Conservation (phyloP, 2,113 vertebrate genomes). For the Cryptoleucopteryx plumbea region DNA sequence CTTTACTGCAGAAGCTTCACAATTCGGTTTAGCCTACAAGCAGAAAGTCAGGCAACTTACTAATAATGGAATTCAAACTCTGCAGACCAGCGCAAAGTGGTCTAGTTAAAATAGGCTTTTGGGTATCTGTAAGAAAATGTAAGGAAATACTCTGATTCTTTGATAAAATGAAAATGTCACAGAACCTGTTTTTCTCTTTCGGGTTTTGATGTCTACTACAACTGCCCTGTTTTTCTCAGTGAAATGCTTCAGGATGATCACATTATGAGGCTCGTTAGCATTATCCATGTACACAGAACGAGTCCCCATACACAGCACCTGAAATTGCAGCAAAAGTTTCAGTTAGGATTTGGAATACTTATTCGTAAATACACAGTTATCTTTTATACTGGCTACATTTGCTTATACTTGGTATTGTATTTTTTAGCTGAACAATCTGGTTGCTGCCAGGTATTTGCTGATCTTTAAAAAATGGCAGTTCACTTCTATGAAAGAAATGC, state of each 20-base stretch:
- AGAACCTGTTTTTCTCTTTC: slow-evolving; percentile 93
- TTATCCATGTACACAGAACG: slow-evolving; percentile 94
- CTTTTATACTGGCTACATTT: background rate
- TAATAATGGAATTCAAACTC: background rate
- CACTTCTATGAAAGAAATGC: background rate
- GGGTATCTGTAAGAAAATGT: background rate
- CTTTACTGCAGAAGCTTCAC: background rate
- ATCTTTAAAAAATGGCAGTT: background rate
- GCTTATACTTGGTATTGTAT: background rate
- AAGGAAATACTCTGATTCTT: background rate
- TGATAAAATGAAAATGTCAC: slow-evolving; percentile 20
- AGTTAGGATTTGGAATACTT: background rate
- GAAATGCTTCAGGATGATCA: slow-evolving; percentile 96
- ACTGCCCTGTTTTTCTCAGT: slow-evolving; percentile 95
- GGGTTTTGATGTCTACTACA: slow-evolving; percentile 91
- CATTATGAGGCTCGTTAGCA: slow-evolving; percentile 92
- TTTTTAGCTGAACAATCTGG: background rate
- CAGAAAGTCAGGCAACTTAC: background rate
- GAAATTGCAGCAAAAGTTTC: background rate
- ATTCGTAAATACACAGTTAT: background rate
- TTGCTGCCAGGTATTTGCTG: background rate
- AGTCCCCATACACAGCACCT: slow-evolving; percentile 95
- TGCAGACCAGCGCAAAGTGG: background rate
- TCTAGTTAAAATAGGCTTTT: background rate
- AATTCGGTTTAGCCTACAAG: background rate